Conservation (phyloP, 2,113 vertebrate species). For the Agapornis roseicollis region DNA sequence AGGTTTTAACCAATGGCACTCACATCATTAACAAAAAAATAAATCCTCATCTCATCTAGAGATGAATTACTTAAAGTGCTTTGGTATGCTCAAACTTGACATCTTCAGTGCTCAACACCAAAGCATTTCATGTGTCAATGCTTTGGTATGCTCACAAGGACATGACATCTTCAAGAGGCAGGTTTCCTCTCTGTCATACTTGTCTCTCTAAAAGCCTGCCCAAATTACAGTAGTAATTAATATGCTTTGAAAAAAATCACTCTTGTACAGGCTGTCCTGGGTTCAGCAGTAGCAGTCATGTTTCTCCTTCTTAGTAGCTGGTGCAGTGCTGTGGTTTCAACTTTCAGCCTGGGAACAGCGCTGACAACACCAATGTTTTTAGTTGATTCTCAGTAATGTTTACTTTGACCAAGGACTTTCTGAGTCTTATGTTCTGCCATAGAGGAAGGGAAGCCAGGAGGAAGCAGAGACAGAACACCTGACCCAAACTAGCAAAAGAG, state of each 20-base stretch:
- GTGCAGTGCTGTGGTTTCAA: too few species aligned
- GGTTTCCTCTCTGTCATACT: not conserved
- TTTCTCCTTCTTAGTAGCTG: too few species aligned
- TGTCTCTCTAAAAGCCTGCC: not conserved
- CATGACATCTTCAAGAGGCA: not conserved
- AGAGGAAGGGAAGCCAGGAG: too few species aligned
- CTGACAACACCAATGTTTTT: too few species aligned
- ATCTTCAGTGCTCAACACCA: not conserved
- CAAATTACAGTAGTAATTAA: not conserved
- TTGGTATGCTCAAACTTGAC: not conserved
- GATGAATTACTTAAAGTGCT: not conserved
- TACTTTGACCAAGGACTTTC: too few species aligned
- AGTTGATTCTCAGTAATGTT: too few species aligned
- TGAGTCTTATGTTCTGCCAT: too few species aligned
- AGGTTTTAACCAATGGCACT: not conserved
- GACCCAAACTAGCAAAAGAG: too few species aligned
- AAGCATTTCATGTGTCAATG: not conserved
- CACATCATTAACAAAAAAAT: not conserved
- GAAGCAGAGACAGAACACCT: too few species aligned
- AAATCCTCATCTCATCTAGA: not conserved
- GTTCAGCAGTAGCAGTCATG: too few species aligned
- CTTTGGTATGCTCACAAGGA: not conserved
- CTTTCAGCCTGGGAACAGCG: too few species aligned
- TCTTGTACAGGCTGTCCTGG: not conserved
- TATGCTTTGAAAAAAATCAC: not conserved